Conservation (phyloP, 2,888 invertebrate genomes). For the Temnothorax rugatulus region DNA sequence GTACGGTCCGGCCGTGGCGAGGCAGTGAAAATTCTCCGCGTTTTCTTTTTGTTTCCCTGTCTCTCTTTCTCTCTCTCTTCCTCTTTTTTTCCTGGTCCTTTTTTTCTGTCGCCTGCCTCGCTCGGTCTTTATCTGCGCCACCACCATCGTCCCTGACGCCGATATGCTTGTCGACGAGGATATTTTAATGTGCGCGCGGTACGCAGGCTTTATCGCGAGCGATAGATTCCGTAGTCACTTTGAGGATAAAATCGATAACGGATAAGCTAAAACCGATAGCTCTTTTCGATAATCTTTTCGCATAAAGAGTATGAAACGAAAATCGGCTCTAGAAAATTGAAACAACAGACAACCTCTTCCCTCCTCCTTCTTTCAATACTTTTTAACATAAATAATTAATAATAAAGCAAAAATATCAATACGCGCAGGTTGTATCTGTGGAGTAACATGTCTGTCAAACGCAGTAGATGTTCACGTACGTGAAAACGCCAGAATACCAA, state of each 20-base stretch:
- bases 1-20: constrained; percentile 59
- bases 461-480: constrained; percentile 32
- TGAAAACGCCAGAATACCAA: constrained; percentile 46
- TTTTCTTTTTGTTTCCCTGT: constrained; percentile 39
- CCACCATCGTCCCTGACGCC: constrained; percentile 45
- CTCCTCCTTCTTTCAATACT: not conserved
- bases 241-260: constrained; percentile 38
- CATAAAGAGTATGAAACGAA: constrained; percentile 28
- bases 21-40: constrained; percentile 62
- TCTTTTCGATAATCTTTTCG: constrained; percentile 48
- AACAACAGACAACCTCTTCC: not conserved
- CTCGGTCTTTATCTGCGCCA: constrained; percentile 46
- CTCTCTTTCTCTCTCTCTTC: not conserved
- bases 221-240: constrained; percentile 70
- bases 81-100: not conserved
- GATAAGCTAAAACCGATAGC: constrained; percentile 42
- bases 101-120: constrained; percentile 33
- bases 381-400: constrained; percentile 16
- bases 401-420: constrained; percentile 7
- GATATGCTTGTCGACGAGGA: constrained; percentile 61
- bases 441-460: constrained; percentile 26
- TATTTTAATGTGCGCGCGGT: constrained; percentile 74
- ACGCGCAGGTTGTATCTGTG: not conserved
- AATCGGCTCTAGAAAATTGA: not conserved
- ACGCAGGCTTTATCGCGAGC: constrained; percentile 68